Conservation (phyloP, 2,888 invertebrate genomes). For the Elysia crispata region DNA sequence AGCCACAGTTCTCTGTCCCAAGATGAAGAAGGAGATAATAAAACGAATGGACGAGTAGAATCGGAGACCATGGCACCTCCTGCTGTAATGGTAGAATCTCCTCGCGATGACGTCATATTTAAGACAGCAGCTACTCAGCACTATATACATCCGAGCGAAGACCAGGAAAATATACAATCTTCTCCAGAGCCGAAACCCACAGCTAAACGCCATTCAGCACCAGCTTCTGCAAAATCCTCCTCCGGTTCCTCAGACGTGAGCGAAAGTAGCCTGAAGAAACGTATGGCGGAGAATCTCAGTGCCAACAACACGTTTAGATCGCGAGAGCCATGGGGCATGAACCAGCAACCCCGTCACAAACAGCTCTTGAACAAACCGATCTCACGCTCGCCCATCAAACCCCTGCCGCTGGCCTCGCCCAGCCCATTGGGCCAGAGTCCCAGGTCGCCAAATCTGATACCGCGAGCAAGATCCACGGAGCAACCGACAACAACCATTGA, state of each 20-base stretch:
- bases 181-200: too few relatives aligned
- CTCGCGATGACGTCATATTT: too few relatives aligned
- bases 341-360: too few relatives aligned
- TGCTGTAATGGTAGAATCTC: too few relatives aligned
- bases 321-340: neutral
- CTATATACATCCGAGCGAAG: too few relatives aligned
- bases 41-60: neutral
- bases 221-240: too few relatives aligned
- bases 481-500: neutral
- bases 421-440: neutral
- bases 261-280: conserved; percentile 29
- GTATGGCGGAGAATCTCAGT: conserved; percentile 17
- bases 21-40: neutral
- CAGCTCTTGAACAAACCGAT: too few relatives aligned
- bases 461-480: neutral
- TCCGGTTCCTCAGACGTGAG: conserved; percentile 6
- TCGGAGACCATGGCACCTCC: neutral
- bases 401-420: neutral
- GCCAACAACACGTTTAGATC: neutral
- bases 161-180: too few relatives aligned
- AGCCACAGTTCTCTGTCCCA: neutral
- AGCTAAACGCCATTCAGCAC: too few relatives aligned
- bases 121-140: too few relatives aligned
- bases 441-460: neutral
- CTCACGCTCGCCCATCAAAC: neutral